Base-by-base conservation (phyloP, 2,113 vertebrate genomes). In the Cheilinus undulatus region DNA sequence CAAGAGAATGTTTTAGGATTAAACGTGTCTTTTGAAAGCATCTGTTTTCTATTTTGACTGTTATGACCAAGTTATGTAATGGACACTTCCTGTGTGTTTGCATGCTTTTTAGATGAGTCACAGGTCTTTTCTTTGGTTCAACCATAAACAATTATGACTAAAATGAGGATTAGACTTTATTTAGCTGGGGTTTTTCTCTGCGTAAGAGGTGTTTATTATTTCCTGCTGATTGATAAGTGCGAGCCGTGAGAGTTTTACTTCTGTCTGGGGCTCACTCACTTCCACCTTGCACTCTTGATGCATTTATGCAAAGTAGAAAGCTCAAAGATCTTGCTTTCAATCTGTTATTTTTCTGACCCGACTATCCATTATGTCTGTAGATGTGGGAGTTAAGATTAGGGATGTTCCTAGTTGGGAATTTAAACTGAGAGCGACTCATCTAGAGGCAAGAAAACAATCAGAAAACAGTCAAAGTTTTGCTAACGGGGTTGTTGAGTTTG, bases 21-120 rank as follows among this genome's bases (percentile, higher is more conserved):
- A 56, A 56, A 56, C 3, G 19, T 3, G 27, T 2, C n/a, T 11
- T n/a, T n/a, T 0, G 27, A 22, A 53, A 66, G 1, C 28, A 49
- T 8, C 5, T 32, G 52, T 48, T 0, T 28, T 40, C 4, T 22
- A 11, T 54, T n/a, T 43, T 23, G 19, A 17, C 15, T 57, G 4
- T n/a, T 12, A 45, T 7, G 42, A 8, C 19, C 4, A 19, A 15
- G 3, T 62, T 36, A 63, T 22, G 11, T 13, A 45, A 45, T 6
- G 9, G 4, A 49, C 28, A 68, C 56, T 48, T 62, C 30, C 57
- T 49, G 63, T 43, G 24, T 66, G 19, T 42, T 40, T 9, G 22
- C 22, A 59, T 57, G 45, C 11, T 15, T 27, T 34, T n/a, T 27
- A 36, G 19, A 46, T 46, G 43, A 73, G 36, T 66, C 53, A 66